Evolutionary conservation across 2,797 vertebrate genomes (phyloP).

Genomic region (Borostomias antarcticus): DNA sequence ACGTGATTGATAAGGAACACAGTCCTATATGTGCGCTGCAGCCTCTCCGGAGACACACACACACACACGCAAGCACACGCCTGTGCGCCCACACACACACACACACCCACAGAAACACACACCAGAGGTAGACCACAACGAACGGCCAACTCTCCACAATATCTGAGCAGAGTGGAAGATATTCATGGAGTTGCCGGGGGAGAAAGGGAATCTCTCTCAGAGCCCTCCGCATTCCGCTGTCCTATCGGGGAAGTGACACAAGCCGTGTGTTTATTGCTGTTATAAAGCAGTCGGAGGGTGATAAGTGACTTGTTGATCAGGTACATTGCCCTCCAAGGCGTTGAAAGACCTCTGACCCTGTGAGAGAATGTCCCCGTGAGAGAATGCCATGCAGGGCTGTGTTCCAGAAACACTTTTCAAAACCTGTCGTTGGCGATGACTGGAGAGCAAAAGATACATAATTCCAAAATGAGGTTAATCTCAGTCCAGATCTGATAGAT

Average conservation of each 20-base stretch:
- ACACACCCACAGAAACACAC: too few relatives aligned
- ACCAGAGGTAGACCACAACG: too few relatives aligned
- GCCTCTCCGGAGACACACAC: neutral
- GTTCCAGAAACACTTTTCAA: too few relatives aligned
- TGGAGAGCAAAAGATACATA: too few relatives aligned
- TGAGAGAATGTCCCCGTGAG: too few relatives aligned
- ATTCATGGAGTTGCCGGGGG: neutral
- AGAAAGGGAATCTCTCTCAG: conserved; percentile 15
- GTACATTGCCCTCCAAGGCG: conserved; percentile 36
- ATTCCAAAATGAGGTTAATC: too few relatives aligned
- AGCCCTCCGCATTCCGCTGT: conserved; percentile 12
- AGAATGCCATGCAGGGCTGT: too few relatives aligned
- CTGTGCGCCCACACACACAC: too few relatives aligned
- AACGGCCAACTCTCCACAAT: too few relatives aligned
- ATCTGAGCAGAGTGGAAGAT: neutral
- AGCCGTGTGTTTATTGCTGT: conserved; percentile 47
- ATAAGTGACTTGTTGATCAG: conserved; percentile 48
- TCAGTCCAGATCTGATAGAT: too few relatives aligned
- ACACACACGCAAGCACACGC: too few relatives aligned
- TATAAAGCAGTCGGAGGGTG: conserved; percentile 40
- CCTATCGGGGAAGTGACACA: conserved; percentile 38
- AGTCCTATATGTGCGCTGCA: neutral
- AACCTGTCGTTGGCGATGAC: too few relatives aligned
- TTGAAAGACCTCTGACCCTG: conserved; percentile 12
- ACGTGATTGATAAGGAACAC: neutral